These are phyloP conservation scores for Kryptopterus vitreolus DNA, from an alignment of 2,797 vertebrate species.

Conservation along the genomic window DNA sequence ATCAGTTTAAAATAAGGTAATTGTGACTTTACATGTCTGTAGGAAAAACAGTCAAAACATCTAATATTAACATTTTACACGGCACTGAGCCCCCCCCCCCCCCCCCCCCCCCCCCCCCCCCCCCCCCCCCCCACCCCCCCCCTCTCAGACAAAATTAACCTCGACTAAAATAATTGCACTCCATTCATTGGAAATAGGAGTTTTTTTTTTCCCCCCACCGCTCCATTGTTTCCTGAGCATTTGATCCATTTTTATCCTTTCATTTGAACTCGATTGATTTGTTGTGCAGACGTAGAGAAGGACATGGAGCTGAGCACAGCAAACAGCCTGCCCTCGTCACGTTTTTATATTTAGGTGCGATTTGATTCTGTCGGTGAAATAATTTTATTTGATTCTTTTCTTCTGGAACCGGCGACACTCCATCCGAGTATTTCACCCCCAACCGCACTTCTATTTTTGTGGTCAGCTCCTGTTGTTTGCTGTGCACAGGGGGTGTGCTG, in stretches of 20 bases:
- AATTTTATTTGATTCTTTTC: not conserved
- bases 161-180: not conserved
- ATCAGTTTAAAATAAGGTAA: not conserved
- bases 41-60: not conserved
- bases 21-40: not conserved
- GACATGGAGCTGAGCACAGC: not conserved
- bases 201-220: not conserved
- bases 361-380: no score
- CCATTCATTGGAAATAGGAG: not conserved
- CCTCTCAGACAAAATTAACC: not conserved
- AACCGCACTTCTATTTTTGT: constrained; percentile 29
- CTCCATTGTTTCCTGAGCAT: not conserved
- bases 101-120: fast-evolving
- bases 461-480: constrained; percentile 31
- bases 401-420: not conserved
- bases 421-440: not conserved
- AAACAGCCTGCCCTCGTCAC: constrained; percentile 6
- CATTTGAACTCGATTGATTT: constrained; percentile 12
- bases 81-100: no score
- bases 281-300: not conserved
- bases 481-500: constrained; percentile 30
- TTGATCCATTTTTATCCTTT: constrained; percentile 31
- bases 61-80: not conserved
- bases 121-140: no score
- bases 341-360: not conserved